Evolutionary conservation across 2,888 invertebrate species (phyloP).

Genomic region (Notocelia uddmanniana): DNA sequence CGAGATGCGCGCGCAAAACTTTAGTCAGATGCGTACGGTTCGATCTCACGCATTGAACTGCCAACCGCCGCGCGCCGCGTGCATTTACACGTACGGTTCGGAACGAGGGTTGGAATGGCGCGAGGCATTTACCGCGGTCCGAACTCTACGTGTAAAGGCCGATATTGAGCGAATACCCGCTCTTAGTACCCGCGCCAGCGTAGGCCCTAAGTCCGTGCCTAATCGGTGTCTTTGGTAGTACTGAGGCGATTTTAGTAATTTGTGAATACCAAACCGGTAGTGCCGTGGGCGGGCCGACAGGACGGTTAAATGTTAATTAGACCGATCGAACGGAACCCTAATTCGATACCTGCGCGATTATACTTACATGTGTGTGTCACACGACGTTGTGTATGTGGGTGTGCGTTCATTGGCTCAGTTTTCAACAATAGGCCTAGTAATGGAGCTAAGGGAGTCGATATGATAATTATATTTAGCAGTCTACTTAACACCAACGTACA

Average conservation of each 20-base stretch:
- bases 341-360: slow-evolving; percentile 17
- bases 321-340: slow-evolving; percentile 32
- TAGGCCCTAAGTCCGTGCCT: too few species aligned
- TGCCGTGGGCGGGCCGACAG: slow-evolving; percentile 6
- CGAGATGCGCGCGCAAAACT: too few species aligned
- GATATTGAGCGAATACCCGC: too few species aligned
- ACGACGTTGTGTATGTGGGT: neutral
- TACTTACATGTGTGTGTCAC: neutral
- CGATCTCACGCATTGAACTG: too few species aligned
- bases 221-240: neutral
- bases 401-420: neutral
- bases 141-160: too few species aligned
- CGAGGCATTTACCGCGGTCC: too few species aligned
- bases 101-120: too few species aligned
- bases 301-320: slow-evolving; percentile 39
- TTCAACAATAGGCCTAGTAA: slow-evolving; percentile 5
- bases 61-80: too few species aligned
- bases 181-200: too few species aligned
- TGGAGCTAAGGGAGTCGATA: neutral
- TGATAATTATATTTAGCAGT: neutral
- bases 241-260: neutral
- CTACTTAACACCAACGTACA: too few species aligned
- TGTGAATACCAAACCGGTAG: slow-evolving; percentile 1
- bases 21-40: too few species aligned
- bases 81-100: too few species aligned